Evolutionary conservation across 2,797 vertebrate species (phyloP).

Genomic region (Poecilia gillii): DNA sequence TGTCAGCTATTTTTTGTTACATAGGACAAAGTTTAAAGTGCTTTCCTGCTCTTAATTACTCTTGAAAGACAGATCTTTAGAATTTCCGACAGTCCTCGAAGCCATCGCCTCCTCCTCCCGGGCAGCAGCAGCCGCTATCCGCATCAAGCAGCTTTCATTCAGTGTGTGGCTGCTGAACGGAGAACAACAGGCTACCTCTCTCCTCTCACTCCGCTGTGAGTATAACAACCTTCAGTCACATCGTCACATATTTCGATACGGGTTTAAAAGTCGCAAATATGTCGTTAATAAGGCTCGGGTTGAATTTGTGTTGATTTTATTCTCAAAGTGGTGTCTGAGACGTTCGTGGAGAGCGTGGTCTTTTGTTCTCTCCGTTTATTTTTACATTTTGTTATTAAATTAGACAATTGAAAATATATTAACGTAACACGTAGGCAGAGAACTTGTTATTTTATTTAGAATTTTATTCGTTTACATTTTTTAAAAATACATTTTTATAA

Average conservation of each 20-base stretch:
- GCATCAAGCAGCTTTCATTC: slow-evolving; percentile 71
- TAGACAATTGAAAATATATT: slow-evolving; percentile 11
- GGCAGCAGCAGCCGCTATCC: slow-evolving; percentile 39
- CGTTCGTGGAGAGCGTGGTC: slow-evolving; percentile 67
- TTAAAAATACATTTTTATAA: neutral
- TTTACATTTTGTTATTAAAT: slow-evolving; percentile 56
- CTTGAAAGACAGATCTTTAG: rapidly evolving
- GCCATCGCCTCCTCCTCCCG: slow-evolving; percentile 16
- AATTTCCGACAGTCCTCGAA: slow-evolving; percentile 18
- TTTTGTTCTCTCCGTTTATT: slow-evolving; percentile 73
- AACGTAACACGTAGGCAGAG: slow-evolving; percentile 33
- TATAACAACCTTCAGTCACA: slow-evolving; percentile 45
- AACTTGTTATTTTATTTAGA: neutral
- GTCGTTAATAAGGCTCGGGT: neutral
- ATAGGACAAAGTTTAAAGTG: rapidly evolving
- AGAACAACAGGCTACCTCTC: slow-evolving; percentile 79
- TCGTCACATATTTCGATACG: neutral
- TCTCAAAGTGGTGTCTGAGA: slow-evolving; percentile 55
- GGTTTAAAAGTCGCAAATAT: neutral
- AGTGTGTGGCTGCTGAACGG: slow-evolving; percentile 63
- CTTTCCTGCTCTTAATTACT: neutral
- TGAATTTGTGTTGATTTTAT: slow-evolving; percentile 17
- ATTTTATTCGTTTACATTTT: neutral
- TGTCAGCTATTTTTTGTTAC: rapidly evolving
- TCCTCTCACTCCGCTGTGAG: slow-evolving; percentile 71